Conservation (phyloP, 2,797 vertebrate species). For the Acrocephalus scirpaceus region DNA sequence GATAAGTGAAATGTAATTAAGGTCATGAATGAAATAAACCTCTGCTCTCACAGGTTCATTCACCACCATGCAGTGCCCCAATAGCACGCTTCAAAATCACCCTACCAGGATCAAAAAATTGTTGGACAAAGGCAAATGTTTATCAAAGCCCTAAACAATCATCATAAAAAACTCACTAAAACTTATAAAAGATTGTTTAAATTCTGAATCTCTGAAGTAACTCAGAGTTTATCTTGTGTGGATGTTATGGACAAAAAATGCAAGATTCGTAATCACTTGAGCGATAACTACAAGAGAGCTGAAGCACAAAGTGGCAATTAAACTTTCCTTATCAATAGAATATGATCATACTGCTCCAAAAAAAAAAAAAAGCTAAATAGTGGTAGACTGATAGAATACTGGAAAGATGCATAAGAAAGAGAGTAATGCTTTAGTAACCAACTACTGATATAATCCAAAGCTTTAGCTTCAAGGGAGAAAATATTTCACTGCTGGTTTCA, state of each 20-base stretch:
- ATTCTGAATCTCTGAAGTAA: neutral
- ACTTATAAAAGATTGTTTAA: conserved; percentile 40
- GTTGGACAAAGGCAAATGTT: conserved; percentile 14
- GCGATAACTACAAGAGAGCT: neutral
- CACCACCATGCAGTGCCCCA: neutral
- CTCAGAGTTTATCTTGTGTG: neutral
- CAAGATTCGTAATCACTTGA: neutral
- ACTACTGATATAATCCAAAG: neutral
- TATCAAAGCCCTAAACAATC: neutral
- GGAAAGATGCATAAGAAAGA: neutral
- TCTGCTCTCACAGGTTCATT: neutral
- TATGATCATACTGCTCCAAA: neutral
- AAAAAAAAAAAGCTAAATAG: neutral
- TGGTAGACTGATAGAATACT: neutral
- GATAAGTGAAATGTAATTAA: neutral
- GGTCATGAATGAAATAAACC: neutral
- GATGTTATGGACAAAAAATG: neutral
- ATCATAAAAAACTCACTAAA: conserved; percentile 24
- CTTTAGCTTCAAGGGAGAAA: neutral
- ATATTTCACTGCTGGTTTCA: neutral
- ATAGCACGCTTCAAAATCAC: neutral
- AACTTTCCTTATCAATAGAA: neutral
- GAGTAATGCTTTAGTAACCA: neutral
- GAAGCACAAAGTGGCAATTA: conserved; percentile 17
- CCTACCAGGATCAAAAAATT: neutral